Evolutionary conservation across 1,140 invertebrate species (phyloP), one percentile per base, ranked within the genome.

Genomic region (Drosophila hydei): DNA sequence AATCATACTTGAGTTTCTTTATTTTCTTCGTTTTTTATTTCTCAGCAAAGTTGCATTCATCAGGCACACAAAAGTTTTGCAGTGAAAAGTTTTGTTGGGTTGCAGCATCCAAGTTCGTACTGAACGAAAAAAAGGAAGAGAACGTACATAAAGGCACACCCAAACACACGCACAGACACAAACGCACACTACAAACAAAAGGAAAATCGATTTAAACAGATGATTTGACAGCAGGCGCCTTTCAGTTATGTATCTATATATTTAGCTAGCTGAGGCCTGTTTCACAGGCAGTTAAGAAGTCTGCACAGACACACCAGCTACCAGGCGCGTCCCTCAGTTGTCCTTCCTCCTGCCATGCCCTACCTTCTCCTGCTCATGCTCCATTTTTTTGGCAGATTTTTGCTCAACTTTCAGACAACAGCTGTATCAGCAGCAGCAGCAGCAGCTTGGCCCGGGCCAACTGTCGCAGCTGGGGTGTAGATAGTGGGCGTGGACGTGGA

Each of bases 121-220:
- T 42, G 30, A 33, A 33, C 27, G 12, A 51, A 65, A 50, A 61
- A 27, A 51, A 47, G 23, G 25, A 56, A 30, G 48, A 30, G 48
- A 48, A 45, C 48, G 36, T 18, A 25, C 61, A 64, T 45, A 58
- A 71, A n/a, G 55, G 52, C 50, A 16, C 50, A 33, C 8, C 19
- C 16, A 33, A 12, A 52, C 23, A 64, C 62, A 56, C 33, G 38
- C 42, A 23, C 6, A 48, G 2, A n/a, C n/a, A 38, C 42, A 38
- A 42, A 23, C 18, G 14, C 25, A 36, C 18, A 21, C 11, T 25
- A 33, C 58, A 65, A 65, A 76, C 55, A 59, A 55, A 72, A 45
- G 25, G 43, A 78, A 88, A 88, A 88, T 88, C 83, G 83, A 88
- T 88, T 88, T 77, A 88, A 88, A 88, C 83, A 88, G 83, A 88